Conservation (phyloP, 2,113 vertebrate species). For the Drymodes brunneopygia region DNA sequence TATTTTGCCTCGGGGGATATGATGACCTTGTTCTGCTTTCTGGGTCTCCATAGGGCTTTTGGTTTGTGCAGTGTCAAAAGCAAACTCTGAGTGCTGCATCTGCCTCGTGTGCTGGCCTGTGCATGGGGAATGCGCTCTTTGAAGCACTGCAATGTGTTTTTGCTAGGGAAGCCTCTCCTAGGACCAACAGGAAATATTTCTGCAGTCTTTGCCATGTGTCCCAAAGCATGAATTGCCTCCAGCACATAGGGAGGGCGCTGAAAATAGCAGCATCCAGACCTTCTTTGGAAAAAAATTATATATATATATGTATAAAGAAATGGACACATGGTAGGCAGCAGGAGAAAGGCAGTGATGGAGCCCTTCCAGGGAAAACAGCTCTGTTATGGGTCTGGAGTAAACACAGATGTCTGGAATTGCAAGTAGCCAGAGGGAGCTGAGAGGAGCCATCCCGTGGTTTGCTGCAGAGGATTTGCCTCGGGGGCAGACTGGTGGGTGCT, state of each 20-base stretch:
- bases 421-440: background rate
- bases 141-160: background rate
- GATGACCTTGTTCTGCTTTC: background rate
- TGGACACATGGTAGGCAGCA: slow-evolving; percentile 45
- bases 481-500: background rate
- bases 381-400: slow-evolving; percentile 27
- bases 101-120: background rate
- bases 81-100: background rate
- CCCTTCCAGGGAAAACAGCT: slow-evolving; percentile 50
- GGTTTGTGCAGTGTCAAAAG: background rate
- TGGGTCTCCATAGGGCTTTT: background rate
- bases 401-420: slow-evolving; percentile 38
- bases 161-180: background rate
- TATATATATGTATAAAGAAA: background rate
- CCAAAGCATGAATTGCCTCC: slow-evolving; percentile 26
- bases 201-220: slow-evolving; percentile 27
- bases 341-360: slow-evolving; percentile 58
- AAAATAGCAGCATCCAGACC: slow-evolving; percentile 37
- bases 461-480: background rate
- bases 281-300: background rate
- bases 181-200: slow-evolving; percentile 58
- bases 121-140: background rate
- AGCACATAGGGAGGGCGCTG: slow-evolving; percentile 22
- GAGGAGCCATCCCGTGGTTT: background rate
- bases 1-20: background rate